Base-by-base conservation (phyloP, 2,113 vertebrate genomes). In the Synchiropus splendidus region DNA sequence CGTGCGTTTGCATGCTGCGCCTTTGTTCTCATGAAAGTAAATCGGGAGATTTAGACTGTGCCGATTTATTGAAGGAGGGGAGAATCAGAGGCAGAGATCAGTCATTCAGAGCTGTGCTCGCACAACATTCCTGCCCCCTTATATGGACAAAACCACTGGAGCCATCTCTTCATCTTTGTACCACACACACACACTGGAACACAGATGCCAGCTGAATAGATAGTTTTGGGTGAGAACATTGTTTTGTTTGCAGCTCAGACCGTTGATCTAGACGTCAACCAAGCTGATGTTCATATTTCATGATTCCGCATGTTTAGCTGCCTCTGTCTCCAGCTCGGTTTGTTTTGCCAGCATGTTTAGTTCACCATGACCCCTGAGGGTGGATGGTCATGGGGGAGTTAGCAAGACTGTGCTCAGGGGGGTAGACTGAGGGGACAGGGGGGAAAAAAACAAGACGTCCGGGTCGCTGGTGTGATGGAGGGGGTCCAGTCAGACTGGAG, bases 141-240 rank as follows among this genome's bases (percentile, higher is more conserved):
- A 85, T 84, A 85, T 75, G 81, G 84, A 71, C 64, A 83, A 76
- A 77, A 80, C 63, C 54, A 62, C 65, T 70, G 67, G 64, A 74
- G 65, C 54, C 58, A 67, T 59, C 56, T 63, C 59, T 47, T 33
- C 44, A 54, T 61, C 40, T 18, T 21, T 8, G 42, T 45, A 35
- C 1, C 35, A 16, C 14, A 3, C 10, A n/a, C 21, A 41, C 18
- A 21, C 42, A 13, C 11, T 41, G 17, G 14, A 48, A 51, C 42
- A 27, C 21, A 27, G 21, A 27, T 27, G 21, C 21, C 21, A 27
- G 21, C 21, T 27, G 4, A 5, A 27, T 27, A 27, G 21, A 27
- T 27, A 8, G 4, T 5, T 27, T 27, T 5, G 4, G 21, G 21
- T 27, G 21, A 27, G 21, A 27, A 27, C 21, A 27, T 27, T 27